These are phyloP conservation scores for Gryllus bimaculatus DNA, from an alignment of 1,140 invertebrate genomes.

Conservation along the genomic window DNA sequence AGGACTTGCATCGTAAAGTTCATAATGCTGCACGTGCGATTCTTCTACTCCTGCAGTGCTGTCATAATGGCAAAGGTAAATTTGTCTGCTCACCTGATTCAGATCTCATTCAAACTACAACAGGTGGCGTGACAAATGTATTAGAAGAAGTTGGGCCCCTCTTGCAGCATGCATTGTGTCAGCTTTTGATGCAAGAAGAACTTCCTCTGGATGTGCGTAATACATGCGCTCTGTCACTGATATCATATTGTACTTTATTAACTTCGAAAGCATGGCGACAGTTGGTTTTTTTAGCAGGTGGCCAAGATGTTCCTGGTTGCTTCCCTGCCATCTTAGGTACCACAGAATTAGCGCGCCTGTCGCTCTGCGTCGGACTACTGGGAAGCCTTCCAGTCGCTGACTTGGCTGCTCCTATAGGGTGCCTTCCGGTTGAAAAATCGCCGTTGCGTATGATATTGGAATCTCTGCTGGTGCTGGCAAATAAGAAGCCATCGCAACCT, in stretches of 20 bases:
- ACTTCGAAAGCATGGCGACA: too few species aligned
- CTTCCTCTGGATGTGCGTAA: background rate
- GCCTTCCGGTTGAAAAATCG: too few species aligned
- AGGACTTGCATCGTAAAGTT: background rate
- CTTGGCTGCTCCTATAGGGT: too few species aligned
- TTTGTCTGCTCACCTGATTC: background rate
- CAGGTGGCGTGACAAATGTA: background rate
- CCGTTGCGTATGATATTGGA: background rate
- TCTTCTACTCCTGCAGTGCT: background rate
- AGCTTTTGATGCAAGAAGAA: background rate
- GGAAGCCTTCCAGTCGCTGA: background rate
- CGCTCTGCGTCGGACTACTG: background rate
- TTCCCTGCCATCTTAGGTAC: too few species aligned
- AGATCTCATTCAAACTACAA: background rate
- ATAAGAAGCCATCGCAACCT: background rate
- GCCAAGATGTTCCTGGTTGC: too few species aligned
- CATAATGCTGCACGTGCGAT: background rate
- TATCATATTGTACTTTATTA: background rate
- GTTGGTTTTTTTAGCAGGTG: too few species aligned
- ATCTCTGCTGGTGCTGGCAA: background rate
- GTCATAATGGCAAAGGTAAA: background rate
- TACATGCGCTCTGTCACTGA: background rate
- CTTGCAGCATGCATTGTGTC: background rate
- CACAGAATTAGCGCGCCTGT: background rate
- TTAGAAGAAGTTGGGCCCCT: background rate